Percentiles rank a stretch among this genome's conserved stretches.
phyloP scores from a whole-genome alignment of 2,797 vertebrate species.

The Zonotrichia albicollis region DNA sequence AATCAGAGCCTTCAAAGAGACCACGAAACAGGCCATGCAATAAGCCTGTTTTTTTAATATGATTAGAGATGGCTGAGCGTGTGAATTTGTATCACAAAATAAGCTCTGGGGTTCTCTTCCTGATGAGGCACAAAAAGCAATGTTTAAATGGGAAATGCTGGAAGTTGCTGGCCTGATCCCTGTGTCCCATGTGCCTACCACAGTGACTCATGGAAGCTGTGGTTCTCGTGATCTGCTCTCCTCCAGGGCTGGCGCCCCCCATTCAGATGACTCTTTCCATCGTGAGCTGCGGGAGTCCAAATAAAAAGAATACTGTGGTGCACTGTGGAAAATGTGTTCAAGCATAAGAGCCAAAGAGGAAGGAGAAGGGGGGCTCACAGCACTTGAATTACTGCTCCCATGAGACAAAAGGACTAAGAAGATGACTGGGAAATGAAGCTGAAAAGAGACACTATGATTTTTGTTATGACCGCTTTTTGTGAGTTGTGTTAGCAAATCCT shows the following conservation, averaged over 20 bases:
- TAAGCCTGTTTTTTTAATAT: not conserved
- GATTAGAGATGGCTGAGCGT: not conserved
- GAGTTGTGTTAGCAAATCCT: not conserved
- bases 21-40: not conserved
- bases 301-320: conserved; percentile 54
- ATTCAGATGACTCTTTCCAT: conserved; percentile 52
- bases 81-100: not conserved
- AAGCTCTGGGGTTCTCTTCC: not conserved
- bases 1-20: conserved; percentile 5
- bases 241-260: conserved; percentile 29
- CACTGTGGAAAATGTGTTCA: conserved; percentile 52
- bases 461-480: not conserved
- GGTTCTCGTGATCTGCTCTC: conserved; percentile 44
- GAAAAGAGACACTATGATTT: conserved; percentile 16
- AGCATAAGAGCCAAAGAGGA: conserved; percentile 46
- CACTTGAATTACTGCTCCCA: conserved; percentile 38
- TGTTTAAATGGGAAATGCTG: not conserved
- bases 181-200: not conserved
- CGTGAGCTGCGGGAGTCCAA: conserved; percentile 34
- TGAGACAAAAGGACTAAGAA: conserved; percentile 29
- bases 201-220: conserved; percentile 54
- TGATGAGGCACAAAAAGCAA: not conserved
- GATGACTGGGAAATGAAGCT: conserved; percentile 51
- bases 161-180: not conserved
- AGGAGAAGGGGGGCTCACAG: conserved; percentile 37